These are phyloP conservation scores for Cherax quadricarinatus DNA, from an alignment of 1,140 invertebrate species.

Conservation along the genomic window DNA sequence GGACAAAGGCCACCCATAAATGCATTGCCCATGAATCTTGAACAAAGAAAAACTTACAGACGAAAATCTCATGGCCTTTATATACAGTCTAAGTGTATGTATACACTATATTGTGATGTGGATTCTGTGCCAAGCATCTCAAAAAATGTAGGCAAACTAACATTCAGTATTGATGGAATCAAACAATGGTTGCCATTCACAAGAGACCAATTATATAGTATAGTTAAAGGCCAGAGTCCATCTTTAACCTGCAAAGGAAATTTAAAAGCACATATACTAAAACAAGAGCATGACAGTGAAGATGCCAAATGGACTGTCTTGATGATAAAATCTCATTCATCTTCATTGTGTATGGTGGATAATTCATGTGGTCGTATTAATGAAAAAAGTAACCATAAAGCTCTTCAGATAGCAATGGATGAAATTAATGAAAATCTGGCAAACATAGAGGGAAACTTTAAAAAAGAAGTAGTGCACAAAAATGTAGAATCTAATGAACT, in stretches of 20 bases:
- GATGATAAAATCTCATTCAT: background rate
- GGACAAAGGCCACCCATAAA: background rate
- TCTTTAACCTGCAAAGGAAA: background rate
- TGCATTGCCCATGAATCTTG: background rate
- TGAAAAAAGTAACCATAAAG: background rate
- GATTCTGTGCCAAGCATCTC: background rate
- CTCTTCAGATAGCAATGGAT: background rate
- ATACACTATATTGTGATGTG: background rate
- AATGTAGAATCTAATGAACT: too few species aligned
- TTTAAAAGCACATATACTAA: background rate
- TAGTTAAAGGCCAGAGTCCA: background rate
- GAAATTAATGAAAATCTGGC: background rate
- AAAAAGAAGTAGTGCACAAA: background rate
- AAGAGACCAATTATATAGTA: background rate
- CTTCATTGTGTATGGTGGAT: background rate
- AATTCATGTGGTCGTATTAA: background rate
- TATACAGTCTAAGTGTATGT: background rate
- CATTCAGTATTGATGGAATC: background rate
- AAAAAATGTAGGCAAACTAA: background rate
- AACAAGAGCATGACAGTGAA: background rate
- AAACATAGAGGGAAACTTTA: background rate
- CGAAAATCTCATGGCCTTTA: conserved; percentile 22
- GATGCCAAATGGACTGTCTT: background rate
- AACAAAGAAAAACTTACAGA: background rate
- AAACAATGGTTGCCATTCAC: background rate